Base-by-base conservation (phyloP, 1,140 invertebrate species). In the Idris sp. region DNA sequence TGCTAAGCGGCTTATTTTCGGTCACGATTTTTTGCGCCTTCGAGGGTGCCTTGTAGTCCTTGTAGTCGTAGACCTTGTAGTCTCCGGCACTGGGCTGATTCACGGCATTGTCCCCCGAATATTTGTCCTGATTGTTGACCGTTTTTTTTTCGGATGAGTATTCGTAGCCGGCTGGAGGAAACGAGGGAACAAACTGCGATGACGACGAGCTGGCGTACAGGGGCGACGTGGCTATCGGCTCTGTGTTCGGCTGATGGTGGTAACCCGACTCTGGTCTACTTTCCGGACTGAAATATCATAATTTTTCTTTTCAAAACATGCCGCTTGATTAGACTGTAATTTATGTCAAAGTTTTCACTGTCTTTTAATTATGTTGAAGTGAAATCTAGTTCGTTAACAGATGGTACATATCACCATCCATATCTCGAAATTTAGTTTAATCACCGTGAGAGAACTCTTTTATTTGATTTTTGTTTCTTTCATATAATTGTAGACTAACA, bases 111-210 rank as follows among this genome's bases (percentile, higher is more conserved):
- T 11, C 19, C 4, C 16, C 19, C 4, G 15, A 33, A 33, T 22
- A 6, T 22, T 25, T 49, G 18, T 54, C 10, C 22, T 59, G 41
- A 4, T 44, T 26, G 6, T 25, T 36, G 3, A 18, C 25, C 1
- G 22, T n/a, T 14, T 44, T 40, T 48, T 22, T 31, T n/a, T 40
- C 51, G 16, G 48, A 26, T n/a, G n/a, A n/a, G 9, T 65, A 58
- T 28, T 26, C 18, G 36, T 59, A 65, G 8, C 43, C 53, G 0
- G 61, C 6, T n/a, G 68, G 61, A 15, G 41, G 13, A 15, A 44
- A 64, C 6, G 69, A 71, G 3, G 56, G 67, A 13, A 36, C 9
- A 40, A 71, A 61, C 4, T 71, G 67, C 9, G 67, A 44, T 3
- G 65, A 35, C 4, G 44, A 22, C 4, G 44, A 25, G 4, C 31